A percentile compares a stretch with the other conserved stretches of the same genome.
These are phyloP conservation scores for Alitta virens DNA, from an alignment of 2,888 invertebrate genomes.

Conservation along the genomic window DNA sequence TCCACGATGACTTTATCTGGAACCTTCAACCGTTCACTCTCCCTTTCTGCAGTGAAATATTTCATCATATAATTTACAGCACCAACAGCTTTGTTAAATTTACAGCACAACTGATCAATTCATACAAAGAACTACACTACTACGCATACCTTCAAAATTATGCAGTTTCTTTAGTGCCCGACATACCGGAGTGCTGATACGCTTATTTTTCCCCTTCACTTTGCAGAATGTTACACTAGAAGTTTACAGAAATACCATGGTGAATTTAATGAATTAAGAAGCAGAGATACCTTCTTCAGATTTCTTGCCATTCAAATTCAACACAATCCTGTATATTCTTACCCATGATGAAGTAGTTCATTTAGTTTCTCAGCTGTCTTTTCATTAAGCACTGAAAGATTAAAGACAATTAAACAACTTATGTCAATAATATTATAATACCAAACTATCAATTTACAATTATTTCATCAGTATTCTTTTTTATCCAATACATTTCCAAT, in stretches of 20 bases:
- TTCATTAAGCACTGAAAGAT: conserved; percentile 64
- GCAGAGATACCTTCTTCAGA: no score
- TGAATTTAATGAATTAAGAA: background rate
- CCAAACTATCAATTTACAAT: no score
- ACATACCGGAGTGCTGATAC: conserved; percentile 90
- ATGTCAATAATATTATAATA: no score
- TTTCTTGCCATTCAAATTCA: background rate
- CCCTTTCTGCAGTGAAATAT: conserved; percentile 8
- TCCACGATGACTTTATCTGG: conserved; percentile 76
- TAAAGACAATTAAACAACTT: no score
- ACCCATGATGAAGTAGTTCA: conserved; percentile 81
- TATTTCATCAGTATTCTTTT: no score
- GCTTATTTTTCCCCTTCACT: background rate
- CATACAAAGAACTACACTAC: no score
- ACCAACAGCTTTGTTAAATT: no score
- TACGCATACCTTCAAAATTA: conserved; percentile 73
- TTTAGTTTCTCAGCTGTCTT: conserved; percentile 82
- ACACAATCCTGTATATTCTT: conserved; percentile 24
- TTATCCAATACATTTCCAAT: no score
- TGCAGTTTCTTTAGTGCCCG: conserved; percentile 83
- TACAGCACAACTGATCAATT: no score
- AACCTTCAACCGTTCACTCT: conserved; percentile 52
- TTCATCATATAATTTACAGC: no score
- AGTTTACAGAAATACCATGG: no score
- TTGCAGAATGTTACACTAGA: background rate